A percentile compares a stretch with the other conserved stretches of the same genome.
phyloP scores from a whole-genome alignment of 2,797 vertebrate genomes.

The Takifugu ocellatus region DNA sequence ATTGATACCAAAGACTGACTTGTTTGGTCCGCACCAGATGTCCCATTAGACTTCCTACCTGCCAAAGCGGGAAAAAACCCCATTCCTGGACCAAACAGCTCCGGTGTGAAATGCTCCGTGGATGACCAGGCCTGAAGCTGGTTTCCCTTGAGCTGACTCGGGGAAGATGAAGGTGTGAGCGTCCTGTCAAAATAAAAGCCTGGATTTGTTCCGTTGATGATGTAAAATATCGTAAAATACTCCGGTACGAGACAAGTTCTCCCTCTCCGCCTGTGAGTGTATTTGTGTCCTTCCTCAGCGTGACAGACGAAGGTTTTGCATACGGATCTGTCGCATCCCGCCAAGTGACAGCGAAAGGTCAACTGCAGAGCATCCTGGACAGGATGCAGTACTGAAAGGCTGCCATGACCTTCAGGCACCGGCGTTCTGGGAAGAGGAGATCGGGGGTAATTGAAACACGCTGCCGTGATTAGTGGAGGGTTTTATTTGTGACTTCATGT shows the following conservation, averaged over 20 bases:
- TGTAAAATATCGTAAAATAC: no score
- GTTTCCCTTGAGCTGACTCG: no score
- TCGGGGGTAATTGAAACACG: constrained; percentile 52
- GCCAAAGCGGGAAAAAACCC: no score
- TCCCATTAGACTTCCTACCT: no score
- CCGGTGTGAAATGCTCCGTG: no score
- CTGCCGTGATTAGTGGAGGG: constrained; percentile 35
- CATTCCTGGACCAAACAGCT: no score
- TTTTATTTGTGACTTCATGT: constrained; percentile 48
- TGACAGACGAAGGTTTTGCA: constrained; percentile 13
- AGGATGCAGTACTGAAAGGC: constrained; percentile 54
- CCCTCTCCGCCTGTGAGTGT: constrained; percentile 11
- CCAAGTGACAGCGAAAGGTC: constrained; percentile 63
- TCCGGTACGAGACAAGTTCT: neutral
- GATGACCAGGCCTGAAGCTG: no score
- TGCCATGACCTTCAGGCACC: constrained; percentile 66
- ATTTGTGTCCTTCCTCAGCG: constrained; percentile 3
- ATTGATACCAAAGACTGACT: no score
- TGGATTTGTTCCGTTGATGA: no score
- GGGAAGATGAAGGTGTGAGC: no score
- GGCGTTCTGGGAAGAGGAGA: constrained; percentile 44
- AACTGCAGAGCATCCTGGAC: constrained; percentile 53
- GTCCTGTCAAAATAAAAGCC: no score
- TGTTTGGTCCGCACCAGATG: no score
- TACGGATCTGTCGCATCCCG: constrained; percentile 39